Evolutionary conservation across 2,113 vertebrate species (phyloP), one percentile per base, ranked within the genome.

Genomic region (Entelurus aequoreus): DNA sequence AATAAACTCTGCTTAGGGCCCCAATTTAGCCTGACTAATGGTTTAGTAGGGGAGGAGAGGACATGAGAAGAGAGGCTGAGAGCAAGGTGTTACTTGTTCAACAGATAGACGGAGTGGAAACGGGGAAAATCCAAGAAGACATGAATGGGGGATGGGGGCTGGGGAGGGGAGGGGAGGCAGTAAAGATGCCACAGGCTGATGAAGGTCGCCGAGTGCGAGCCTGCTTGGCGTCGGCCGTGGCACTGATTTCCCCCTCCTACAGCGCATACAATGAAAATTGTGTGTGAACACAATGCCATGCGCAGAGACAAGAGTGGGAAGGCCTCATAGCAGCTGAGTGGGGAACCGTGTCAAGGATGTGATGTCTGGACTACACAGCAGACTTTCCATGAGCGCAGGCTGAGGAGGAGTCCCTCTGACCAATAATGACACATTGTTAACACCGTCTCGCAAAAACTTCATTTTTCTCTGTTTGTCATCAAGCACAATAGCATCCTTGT

Each of bases 221-320:
- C 8, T 0, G 28, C 60, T 16, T 71, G 78, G 80, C 75, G 67
- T 84, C 71, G 78, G 57, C 58, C 36, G 58, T 9, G 28, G 72
- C 65, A 63, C 63, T 75, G 75, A 76, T 83, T 81, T 83, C 78
- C 72, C 78, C 84, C 86, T 88, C 79, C 79, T 68, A 79, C 83
- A 76, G 54, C 49, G 70, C 67, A 74, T 75, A 89, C 88, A 90
- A 89, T 88, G 86, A 85, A 86, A 84, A 86, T 86, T 84, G 87
- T 87, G 79, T 83, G 69, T 75, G 83, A 35, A 80, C 79, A 89
- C 87, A 90, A 89, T 82, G 85, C 76, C 76, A 77, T 82, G 77
- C 85, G 86, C 76, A 70, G 72, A 82, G 71, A 79, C 75, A 52
- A 28, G 79, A 81, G 82, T 84, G 85, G 86, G 87, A 78, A 78